Percentiles rank a stretch among this genome's conserved stretches.
Evolutionary conservation across 37 sponge, comb jelly and placozoan genomes (phyloP).

Genomic region (Oopsacas minuta): DNA sequence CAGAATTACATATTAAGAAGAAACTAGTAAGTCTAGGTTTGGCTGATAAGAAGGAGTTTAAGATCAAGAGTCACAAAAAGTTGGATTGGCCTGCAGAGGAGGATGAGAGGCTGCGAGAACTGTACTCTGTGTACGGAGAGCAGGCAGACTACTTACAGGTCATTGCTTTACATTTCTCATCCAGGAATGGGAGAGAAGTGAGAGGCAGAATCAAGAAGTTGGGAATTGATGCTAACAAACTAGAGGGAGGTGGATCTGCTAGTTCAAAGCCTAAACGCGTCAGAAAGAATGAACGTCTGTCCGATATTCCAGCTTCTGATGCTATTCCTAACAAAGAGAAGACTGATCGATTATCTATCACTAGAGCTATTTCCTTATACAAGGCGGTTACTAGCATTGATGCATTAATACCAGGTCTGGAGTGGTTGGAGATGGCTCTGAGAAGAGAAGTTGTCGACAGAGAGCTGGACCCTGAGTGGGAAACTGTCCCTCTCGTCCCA

Average conservation of each 20-base stretch:
- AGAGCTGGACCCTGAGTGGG: conserved; percentile 1
- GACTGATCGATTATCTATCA: background rate
- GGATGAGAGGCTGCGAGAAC: conserved; percentile 22
- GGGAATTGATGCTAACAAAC: background rate
- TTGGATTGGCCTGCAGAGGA: conserved; percentile 26
- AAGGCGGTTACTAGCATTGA: background rate
- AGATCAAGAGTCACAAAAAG: background rate
- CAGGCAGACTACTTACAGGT: background rate
- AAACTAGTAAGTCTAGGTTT: background rate
- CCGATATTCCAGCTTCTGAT: background rate
- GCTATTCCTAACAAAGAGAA: background rate
- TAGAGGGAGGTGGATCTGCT: background rate
- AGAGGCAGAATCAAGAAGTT: background rate
- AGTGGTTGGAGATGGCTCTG: background rate
- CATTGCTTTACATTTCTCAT: conserved; percentile 9
- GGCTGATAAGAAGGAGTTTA: background rate
- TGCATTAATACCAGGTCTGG: background rate
- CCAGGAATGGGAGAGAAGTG: background rate
- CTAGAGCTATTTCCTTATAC: background rate
- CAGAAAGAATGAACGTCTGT: background rate
- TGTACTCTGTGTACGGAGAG: conserved; percentile 20
- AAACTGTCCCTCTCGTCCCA: background rate
- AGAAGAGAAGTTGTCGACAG: background rate
- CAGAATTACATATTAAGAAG: background rate
- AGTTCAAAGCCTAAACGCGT: background rate